Evolutionary conservation across 2,113 vertebrate species (phyloP).

Genomic region (Monarcha castaneiventris): DNA sequence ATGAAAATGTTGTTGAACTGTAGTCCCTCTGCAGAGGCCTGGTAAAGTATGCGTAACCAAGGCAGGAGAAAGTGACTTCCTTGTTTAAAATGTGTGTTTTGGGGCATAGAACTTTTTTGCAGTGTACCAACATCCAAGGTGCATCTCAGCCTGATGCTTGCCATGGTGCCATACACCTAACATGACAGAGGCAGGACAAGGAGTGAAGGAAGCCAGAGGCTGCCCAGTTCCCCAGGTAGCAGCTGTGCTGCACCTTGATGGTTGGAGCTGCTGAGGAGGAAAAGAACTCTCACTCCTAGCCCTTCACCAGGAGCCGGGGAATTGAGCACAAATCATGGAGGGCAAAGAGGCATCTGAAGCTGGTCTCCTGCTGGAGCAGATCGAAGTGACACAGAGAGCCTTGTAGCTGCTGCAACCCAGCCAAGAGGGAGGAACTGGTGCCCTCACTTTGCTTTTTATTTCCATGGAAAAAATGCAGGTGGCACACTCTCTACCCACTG

Average conservation of each 20-base stretch:
- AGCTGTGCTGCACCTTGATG: accelerated
- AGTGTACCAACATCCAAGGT: accelerated
- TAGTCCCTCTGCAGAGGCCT: background rate
- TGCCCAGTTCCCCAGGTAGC: background rate
- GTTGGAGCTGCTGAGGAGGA: background rate
- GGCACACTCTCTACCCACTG: background rate
- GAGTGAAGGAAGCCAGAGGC: background rate
- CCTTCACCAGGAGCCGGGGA: background rate
- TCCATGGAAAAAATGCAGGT: background rate
- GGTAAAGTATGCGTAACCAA: background rate
- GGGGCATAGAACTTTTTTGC: background rate
- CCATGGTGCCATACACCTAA: background rate
- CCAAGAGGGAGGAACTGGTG: background rate
- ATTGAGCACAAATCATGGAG: accelerated
- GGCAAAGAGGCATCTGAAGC: background rate
- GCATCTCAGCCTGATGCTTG: background rate
- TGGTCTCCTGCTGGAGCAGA: background rate
- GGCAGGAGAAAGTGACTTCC: background rate
- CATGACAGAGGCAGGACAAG: background rate
- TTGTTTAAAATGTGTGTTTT: background rate
- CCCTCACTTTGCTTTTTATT: background rate
- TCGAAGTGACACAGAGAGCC: background rate
- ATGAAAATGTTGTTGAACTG: background rate
- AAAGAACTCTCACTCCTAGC: background rate
- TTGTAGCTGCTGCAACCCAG: background rate